Conservation (phyloP, 2,888 invertebrate genomes). For the Eristalis tenax region DNA sequence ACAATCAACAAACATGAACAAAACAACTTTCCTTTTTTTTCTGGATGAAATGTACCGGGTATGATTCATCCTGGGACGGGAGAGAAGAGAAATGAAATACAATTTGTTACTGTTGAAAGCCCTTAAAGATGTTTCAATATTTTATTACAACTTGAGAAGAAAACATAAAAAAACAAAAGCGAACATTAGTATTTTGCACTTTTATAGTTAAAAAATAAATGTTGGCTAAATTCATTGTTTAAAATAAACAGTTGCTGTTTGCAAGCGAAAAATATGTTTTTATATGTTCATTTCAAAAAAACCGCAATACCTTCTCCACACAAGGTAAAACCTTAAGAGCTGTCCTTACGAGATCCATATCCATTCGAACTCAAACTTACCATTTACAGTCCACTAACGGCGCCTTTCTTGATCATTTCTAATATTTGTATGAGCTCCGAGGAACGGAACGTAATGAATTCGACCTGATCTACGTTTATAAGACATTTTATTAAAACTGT, state of each 20-base stretch:
- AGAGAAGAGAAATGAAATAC: not conserved
- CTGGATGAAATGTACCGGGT: no score
- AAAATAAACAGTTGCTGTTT: conserved; percentile 48
- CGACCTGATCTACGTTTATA: conserved; percentile 51
- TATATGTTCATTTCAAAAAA: conserved; percentile 54
- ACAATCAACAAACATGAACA: no score
- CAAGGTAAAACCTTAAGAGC: conserved; percentile 26
- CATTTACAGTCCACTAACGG: conserved; percentile 23
- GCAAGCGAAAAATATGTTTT: conserved; percentile 68
- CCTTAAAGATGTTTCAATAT: not conserved
- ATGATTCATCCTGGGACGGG: no score
- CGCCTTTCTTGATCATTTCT: conserved; percentile 49
- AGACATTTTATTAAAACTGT: conserved; percentile 55
- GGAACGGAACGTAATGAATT: conserved; percentile 48
- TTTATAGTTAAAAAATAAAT: conserved; percentile 30
- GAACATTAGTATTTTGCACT: not conserved
- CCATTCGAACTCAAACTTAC: conserved; percentile 3
- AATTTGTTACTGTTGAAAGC: not conserved
- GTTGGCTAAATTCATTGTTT: conserved; percentile 38
- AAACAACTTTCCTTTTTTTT: no score
- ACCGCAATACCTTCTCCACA: conserved; percentile 43
- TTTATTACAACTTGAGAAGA: not conserved
- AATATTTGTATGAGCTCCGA: conserved; percentile 52
- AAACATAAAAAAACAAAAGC: conserved; percentile 8
- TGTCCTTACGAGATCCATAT: not conserved